Conservation (phyloP, 2,113 vertebrate genomes). For the Pipa parva region DNA sequence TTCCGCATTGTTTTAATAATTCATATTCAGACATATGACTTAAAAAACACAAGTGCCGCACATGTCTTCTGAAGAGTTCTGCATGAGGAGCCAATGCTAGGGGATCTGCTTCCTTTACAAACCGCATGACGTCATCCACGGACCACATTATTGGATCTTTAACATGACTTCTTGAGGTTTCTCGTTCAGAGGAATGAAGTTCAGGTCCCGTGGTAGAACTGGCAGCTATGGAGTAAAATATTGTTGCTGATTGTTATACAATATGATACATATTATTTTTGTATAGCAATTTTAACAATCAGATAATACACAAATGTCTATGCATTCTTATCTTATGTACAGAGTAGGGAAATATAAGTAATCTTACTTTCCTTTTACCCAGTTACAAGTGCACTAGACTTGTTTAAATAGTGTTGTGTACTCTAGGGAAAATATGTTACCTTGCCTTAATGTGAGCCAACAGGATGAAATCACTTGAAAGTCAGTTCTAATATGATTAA, state of each 20-base stretch:
- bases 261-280: neutral
- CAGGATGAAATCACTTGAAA: too few species aligned
- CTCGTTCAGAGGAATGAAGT: constrained; percentile 67
- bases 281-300: too few species aligned
- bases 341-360: too few species aligned
- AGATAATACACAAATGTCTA: too few species aligned
- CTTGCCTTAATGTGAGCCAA: too few species aligned
- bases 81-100: constrained; percentile 80
- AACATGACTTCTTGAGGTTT: constrained; percentile 56
- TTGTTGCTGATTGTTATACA: neutral
- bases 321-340: too few species aligned
- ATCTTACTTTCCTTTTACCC: too few species aligned
- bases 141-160: constrained; percentile 85
- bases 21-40: constrained; percentile 28
- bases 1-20: neutral
- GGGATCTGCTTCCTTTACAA: constrained; percentile 86
- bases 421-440: too few species aligned
- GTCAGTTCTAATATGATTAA: too few species aligned
- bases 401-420: too few species aligned
- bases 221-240: constrained; percentile 60
- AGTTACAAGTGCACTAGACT: too few species aligned
- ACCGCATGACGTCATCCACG: constrained; percentile 92
- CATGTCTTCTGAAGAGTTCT: constrained; percentile 90
- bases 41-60: constrained; percentile 57
- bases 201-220: constrained; percentile 86